Evolutionary conservation across 2,113 vertebrate species (phyloP), one percentile per base, ranked within the genome.

Genomic region (Chionomys nivalis): DNA sequence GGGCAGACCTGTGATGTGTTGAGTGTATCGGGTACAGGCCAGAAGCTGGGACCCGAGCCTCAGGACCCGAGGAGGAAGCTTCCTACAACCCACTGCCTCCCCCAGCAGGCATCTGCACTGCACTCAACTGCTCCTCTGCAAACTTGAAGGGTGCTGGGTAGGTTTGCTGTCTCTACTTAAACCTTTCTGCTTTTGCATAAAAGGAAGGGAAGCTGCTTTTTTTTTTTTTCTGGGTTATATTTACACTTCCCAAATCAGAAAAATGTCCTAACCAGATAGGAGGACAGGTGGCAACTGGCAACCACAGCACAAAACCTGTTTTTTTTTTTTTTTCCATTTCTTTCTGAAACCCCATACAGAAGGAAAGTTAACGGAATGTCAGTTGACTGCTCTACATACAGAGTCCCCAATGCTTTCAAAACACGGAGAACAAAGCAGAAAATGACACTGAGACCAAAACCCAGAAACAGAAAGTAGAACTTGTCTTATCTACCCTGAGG

Each of bases 281-380:
- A 19, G 9, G 65, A 97, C 98, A 82, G 97, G 76, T 98, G 97
- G 94, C 97, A 98, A 96, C n/a, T 33, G 96, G 97, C 96, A 89
- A 97, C 81, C 58, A 96, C 94, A 98, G 42, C 7, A 31, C 36
- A 81, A 58, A 89, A 49, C 61, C 5, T 95, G 36, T 93, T 79
- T 75, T 55, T 23, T 83, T 86, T 83, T 86, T 91, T 61, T 26
- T 24, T 89, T 94, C 95, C 97, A 97, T 96, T 97, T 95, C 42
- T 97, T 94, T 81, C 52, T 94, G 96, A 92, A 98, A 58, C 77
- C 89, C 52, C 63, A 0, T 31, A 90, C 94, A 85, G n/a, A 68
- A 94, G 91, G 79, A 97, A 98, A 97, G 94, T 92, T 73, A 94
- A 94, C 42, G 91, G 89, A 19, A 97, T 93, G 70, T 97, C 66